Evolutionary conservation across 2,888 invertebrate species (phyloP).

Genomic region (Pollenia griseotomentosa): DNA sequence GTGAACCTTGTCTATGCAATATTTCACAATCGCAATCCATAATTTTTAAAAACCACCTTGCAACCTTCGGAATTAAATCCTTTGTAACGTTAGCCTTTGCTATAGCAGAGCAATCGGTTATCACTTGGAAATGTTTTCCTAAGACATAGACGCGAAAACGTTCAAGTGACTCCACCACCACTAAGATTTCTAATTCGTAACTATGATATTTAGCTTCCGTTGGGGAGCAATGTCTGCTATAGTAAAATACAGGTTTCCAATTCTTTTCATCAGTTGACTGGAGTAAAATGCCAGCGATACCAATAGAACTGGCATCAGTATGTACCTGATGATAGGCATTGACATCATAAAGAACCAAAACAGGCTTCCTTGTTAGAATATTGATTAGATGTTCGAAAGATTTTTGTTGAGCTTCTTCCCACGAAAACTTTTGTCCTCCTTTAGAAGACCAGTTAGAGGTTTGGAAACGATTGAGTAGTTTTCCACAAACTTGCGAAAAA

Average conservation of each 20-base stretch:
- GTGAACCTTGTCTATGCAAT: constrained; percentile 46
- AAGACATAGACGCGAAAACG: constrained; percentile 45
- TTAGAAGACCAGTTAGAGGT: constrained; percentile 71
- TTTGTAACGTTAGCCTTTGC: neutral
- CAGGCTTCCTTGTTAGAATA: neutral
- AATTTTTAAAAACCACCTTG: constrained; percentile 62
- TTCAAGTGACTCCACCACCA: constrained; percentile 55
- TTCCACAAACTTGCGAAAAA: constrained; percentile 61
- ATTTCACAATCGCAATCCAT: constrained; percentile 65
- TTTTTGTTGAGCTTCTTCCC: neutral
- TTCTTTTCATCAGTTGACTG: constrained; percentile 1
- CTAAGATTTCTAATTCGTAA: constrained; percentile 56
- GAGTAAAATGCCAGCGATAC: constrained; percentile 11
- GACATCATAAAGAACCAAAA: neutral
- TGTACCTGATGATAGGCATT: constrained; percentile 23
- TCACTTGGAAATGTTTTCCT: constrained; percentile 49
- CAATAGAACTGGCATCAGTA: constrained; percentile 52
- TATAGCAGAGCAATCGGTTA: constrained; percentile 64
- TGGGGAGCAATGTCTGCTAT: constrained; percentile 57
- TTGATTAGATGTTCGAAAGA: neutral
- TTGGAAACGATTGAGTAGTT: constrained; percentile 53
- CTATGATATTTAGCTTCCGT: constrained; percentile 59
- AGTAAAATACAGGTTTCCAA: constrained; percentile 30
- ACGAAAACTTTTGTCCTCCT: neutral
- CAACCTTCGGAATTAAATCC: constrained; percentile 56